These are phyloP conservation scores for Strigamia crassipes DNA, from an alignment of 2,888 invertebrate genomes.

Conservation along the genomic window DNA sequence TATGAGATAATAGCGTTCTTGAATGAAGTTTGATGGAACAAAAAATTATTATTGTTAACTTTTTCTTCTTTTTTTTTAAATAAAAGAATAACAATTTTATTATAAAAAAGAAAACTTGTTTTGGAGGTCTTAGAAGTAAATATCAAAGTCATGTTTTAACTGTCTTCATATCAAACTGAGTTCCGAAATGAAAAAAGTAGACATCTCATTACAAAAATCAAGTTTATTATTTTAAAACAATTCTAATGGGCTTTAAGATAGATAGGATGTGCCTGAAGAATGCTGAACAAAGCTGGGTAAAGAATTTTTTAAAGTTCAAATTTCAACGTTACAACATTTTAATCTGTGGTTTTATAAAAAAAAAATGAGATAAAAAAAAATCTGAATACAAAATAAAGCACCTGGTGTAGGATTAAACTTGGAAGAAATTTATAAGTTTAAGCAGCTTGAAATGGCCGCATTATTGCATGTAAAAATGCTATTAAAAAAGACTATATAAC, in stretches of 20 bases:
- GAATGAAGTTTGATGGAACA: background rate
- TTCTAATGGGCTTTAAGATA: conserved; percentile 4
- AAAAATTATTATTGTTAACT: background rate
- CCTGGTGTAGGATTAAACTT: background rate
- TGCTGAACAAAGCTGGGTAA: background rate
- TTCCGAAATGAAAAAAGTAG: background rate
- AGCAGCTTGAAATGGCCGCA: background rate
- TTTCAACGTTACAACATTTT: background rate
- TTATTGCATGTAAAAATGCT: background rate
- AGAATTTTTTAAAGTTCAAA: background rate
- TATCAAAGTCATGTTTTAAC: background rate
- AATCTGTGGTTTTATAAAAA: background rate
- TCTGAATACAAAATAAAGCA: background rate
- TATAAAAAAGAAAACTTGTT: background rate
- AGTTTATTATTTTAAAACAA: conserved; percentile 12
- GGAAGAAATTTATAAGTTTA: background rate
- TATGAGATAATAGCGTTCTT: background rate
- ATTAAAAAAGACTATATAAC: background rate
- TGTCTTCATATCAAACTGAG: conserved; percentile 8
- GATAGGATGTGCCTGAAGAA: background rate
- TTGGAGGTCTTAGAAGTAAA: conserved; percentile 7
- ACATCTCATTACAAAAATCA: conserved; percentile 5
- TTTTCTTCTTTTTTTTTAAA: background rate
- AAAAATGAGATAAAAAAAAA: background rate
- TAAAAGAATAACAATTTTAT: background rate